Base-by-base conservation (phyloP, 2,888 invertebrate species). In the Drosophila anomalata region DNA sequence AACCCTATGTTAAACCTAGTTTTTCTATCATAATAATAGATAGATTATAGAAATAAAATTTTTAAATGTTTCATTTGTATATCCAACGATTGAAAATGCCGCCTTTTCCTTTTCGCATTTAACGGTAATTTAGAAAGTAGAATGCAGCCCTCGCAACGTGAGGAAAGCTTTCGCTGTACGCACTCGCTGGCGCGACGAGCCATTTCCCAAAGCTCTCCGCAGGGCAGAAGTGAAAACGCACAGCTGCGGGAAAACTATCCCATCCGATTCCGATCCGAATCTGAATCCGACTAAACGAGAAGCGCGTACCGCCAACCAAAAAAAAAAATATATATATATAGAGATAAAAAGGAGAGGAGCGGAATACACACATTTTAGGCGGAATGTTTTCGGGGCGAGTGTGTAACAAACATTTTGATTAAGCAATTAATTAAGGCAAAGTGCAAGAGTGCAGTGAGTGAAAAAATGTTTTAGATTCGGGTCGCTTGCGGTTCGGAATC, bases 341-440 rank as follows among this genome's bases (percentile, higher is more conserved):
- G 14, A 36, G 36, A 47, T 20, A 60, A 56, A 53, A 60, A 48
- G 50, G 24, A 51, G 31, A 54, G 42, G 61, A 58, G 56, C 53
- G 60, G 71, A 55, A 52, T 67, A 73, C 67, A 63, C 52, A 72
- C 51, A 69, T 73, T 79, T 79, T 62, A 59, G 65, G 39, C 41
- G 41, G 41, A 79, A 80, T 80, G 79, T 75, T 78, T 79, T 79
- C 68, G 70, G 77, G 82, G 66, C 68, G 68, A 73, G 69, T 70
- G 78, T 78, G 82, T 60, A 68, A 71, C 52, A 69, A 87, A 67
- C 80, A 74, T 72, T 81, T 81, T 81, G 79, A 81, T 81, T 81
- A 81, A 82, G 88, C 88, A 85, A 81, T 87, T 81, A 81, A 81
- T 87, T 85, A 86, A 20, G 82, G 71, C 79, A 85, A 87, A 81